Evolutionary conservation across 2,113 vertebrate species (phyloP), one percentile per base, ranked within the genome.

Genomic region (Procavia capensis): DNA sequence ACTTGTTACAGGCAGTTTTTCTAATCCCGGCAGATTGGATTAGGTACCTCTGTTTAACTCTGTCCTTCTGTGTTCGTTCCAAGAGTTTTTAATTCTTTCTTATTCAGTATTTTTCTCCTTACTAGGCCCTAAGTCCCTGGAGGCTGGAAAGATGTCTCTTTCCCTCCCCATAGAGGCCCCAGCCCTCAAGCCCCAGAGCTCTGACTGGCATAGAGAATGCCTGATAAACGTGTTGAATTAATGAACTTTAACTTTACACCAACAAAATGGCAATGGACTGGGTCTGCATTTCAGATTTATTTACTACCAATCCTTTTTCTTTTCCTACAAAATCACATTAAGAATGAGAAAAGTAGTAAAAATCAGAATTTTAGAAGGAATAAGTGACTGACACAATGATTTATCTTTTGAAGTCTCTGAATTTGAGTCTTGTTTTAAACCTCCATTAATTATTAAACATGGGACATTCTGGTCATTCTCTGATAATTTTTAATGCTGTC

Each of bases 361-460:
- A 78, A 85, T 19, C 27, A 43, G 34, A 80, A 79, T 78, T 90
- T 87, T 63, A 92, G 45, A 84, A 88, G 82, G 45, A 54, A 41
- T 68, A 83, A 50, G 80, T 85, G 24, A 88, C 66, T 13, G 19
- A 70, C 19, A 36, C 24, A 78, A 36, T n/a, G 63, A 45, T 63
- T 61, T 88, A n/a, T 45, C 10, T 74, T 91, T 85, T 47, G 74
- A 61, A 83, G 54, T 92, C 80, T 85, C 74, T 85, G 80, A 45
- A 74, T 88, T 78, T 36, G 31, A 79, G 70, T 70, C 41, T 88
- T 43, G 2, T 68, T 96, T 96, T 85, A 68, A 88, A 95, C 79
- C 43, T 31, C 92, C 85, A 81, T 92, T 96, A 96, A 90, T 96
- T 84, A 95, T 95, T 97, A 97, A 97, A 88, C 88, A 50, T 91